Base-by-base conservation (phyloP, 2,113 vertebrate species). In the Argyrosomus japonicus region DNA sequence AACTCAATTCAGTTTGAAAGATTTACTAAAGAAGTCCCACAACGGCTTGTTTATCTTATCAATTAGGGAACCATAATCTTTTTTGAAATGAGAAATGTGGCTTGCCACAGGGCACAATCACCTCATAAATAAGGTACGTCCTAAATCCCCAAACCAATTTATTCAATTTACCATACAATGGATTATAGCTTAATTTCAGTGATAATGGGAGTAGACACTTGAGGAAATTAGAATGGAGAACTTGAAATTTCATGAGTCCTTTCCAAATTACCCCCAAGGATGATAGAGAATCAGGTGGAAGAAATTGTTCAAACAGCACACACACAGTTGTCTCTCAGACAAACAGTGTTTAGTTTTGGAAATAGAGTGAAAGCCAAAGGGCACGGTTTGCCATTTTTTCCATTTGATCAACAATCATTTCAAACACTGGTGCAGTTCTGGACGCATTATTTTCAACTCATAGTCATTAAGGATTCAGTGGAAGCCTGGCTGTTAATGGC, bases 51-150 rank as follows among this genome's bases (percentile, higher is more conserved):
- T 94, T 93, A 90, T 94, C 91, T 94, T 91, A 94, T 94, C 93
- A 95, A 95, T 94, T 94, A 95, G 68, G 36, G 74, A 88, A 67
- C 78, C 82, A 87, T 93, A 88, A 91, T 94, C 84, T 89, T 88
- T 93, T 88, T 88, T 84, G 68, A 87, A 94, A 92, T 93, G 91
- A 94, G 84, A 87, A 93, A 92, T 89, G 72, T 74, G 70, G 78
- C 73, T 88, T 87, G 92, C 93, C 87, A 78, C 53, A 3, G 90
- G 94, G 92, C 78, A 85, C 90, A 88, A 86, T 90, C 87, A 79
- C 76, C 87, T 92, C 84, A 87, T 91, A 91, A 94, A 92, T 90
- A 92, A 85, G 83, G 87, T 79, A 80, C 69, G 56, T 65, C 79
- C 57, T 85, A 86, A 93, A 91, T 88, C 87, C 90, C 84, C 29